phyloP scores from a whole-genome alignment of 2,888 invertebrate species.

The Portevinia maculata region DNA sequence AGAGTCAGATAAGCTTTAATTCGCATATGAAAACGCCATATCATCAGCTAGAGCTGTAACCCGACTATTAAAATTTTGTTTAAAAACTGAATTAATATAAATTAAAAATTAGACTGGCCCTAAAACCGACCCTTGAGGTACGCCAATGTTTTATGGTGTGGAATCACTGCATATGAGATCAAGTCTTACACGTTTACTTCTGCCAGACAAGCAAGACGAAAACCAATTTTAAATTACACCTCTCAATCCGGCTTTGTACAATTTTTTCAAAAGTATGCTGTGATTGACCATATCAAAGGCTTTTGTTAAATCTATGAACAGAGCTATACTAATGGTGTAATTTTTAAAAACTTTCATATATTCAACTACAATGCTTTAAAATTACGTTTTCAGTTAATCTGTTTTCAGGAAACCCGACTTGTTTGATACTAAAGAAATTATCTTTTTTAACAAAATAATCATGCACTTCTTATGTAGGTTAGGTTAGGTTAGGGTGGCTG shows the following conservation, averaged over 20 bases:
- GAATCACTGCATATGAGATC: too few relatives aligned
- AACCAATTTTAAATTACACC: neutral
- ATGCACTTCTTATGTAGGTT: too few relatives aligned
- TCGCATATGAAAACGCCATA: too few relatives aligned
- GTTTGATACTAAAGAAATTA: conserved; percentile 3
- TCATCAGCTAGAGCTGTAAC: too few relatives aligned
- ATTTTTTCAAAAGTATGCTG: neutral
- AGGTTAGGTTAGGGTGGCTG: too few relatives aligned
- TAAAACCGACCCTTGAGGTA: too few relatives aligned
- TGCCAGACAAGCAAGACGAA: neutral
- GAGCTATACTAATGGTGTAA: neutral
- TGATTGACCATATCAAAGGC: neutral
- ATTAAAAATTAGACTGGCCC: too few relatives aligned
- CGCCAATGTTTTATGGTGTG: too few relatives aligned
- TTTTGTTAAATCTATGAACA: conserved; percentile 1
- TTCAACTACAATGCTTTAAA: neutral
- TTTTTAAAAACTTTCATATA: neutral
- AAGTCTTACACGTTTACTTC: neutral
- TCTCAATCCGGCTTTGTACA: neutral
- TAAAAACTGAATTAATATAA: too few relatives aligned
- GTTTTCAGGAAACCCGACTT: conserved; percentile 14
- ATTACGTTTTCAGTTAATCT: conserved; percentile 25
- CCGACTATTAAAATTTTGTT: too few relatives aligned
- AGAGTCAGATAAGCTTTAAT: too few relatives aligned
- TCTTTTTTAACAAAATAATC: neutral